phyloP scores from a whole-genome alignment of 2,113 vertebrate species.

The Salvator merianae region DNA sequence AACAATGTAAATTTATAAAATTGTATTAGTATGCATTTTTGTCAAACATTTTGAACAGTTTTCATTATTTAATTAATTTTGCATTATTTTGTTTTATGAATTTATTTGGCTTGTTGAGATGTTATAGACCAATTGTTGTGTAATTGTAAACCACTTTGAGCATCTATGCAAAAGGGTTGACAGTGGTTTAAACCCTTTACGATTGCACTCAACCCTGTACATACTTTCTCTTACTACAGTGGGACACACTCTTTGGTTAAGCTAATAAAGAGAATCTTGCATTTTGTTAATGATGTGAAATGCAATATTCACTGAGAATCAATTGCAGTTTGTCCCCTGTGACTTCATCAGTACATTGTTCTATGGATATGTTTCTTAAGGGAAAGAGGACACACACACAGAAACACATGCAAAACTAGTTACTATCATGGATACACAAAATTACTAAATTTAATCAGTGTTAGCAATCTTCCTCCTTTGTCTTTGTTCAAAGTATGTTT shows the following conservation, averaged over 20 bases:
- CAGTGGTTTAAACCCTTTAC: too few relatives aligned
- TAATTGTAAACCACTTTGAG: too few relatives aligned
- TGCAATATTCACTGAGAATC: neutral
- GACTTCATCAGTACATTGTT: neutral
- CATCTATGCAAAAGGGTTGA: too few relatives aligned
- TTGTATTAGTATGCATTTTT: too few relatives aligned
- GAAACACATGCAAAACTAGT: too few relatives aligned
- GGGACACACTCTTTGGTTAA: neutral
- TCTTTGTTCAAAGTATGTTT: neutral
- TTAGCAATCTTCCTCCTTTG: neutral
- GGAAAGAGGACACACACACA: too few relatives aligned
- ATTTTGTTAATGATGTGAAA: neutral
- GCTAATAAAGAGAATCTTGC: neutral
- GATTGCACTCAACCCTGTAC: neutral
- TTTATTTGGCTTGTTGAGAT: too few relatives aligned
- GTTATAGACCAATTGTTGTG: too few relatives aligned
- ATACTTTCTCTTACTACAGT: accelerated
- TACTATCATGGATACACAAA: neutral
- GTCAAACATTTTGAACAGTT: too few relatives aligned
- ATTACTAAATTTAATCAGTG: neutral
- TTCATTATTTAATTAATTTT: too few relatives aligned
- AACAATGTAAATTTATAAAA: too few relatives aligned
- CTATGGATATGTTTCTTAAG: neutral
- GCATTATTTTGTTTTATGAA: too few relatives aligned
- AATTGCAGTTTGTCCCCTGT: neutral